Evolutionary conservation across 2,888 invertebrate species (phyloP), one percentile per base, ranked within the genome.

Genomic region (Pachycephus smyrnensis): DNA sequence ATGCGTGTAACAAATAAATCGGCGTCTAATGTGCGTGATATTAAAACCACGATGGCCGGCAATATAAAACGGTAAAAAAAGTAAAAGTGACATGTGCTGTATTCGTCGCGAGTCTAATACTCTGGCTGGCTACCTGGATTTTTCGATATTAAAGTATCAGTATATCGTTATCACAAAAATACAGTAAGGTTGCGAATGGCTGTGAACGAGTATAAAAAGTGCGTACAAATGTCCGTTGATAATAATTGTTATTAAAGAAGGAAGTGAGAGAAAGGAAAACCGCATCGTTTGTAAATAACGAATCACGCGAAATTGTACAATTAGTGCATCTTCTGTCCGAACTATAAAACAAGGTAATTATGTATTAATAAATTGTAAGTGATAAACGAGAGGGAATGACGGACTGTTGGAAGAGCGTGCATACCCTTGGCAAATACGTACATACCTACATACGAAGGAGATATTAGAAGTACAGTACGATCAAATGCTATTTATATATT

Each of bases 401-500:
- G 40, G 40, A 55, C 40, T 55, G 40, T 23, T 55, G 23, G 40
- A 55, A 23, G 9, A 6, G 40, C 40, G 40, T 55, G 40, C 40
- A 55, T 55, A 55, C 40, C 40, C 40, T 55, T 55, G 40, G 40
- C 40, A 23, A 55, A 55, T 55, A 55, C 40, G 40, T 55, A 55
- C 40, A 55, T 55, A 55, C 40, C 40, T 55, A 78, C 78, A 74
- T 32, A 71, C 30, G 15, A 68, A 55, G 32, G n/a, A 75, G 33
- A 69, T 23, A 55, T 55, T n/a, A 68, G 73, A n/a, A 69, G 15
- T 37, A 12, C 55, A 75, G 69, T 55, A 32, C 31, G 76, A 55
- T 55, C 3, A 78, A 68, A 68, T n/a, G 31, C 15, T 76, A 77
- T 80, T 80, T 80, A 76, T 78, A 73, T 76, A 80, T 80, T 78